Base-by-base conservation (phyloP, 2,113 vertebrate genomes). In the Paradisaea rubra region DNA sequence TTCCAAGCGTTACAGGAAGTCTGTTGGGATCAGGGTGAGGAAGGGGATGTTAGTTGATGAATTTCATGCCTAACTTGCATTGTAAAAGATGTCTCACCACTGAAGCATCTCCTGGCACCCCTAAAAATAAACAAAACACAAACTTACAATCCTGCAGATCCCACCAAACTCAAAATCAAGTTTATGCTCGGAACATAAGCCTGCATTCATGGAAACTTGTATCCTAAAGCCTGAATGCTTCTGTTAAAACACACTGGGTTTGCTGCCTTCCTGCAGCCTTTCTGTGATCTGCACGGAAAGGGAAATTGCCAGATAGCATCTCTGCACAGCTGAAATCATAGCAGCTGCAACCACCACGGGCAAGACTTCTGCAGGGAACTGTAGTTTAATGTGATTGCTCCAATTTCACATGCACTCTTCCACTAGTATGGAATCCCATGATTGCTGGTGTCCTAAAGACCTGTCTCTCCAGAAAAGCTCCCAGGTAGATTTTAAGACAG, bases 91-190 rank as follows among this genome's bases (percentile, higher is more conserved):
- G 64, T 65, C 50, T 91, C 83, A 53, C 69, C 83, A 86, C 63
- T 41, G 72, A 82, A 76, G 72, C 21, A 21, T 94, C 92, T 97
- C 93, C 95, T 91, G 86, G 82, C 57, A 87, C 52, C 80, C 93
- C 98, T 98, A 93, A 81, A 97, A 95, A 91, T 24, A 94, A 97
- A 97, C 59, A 92, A 54, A 93, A 28, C 41, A 84, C 52, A 92
- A 63, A n/a, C 42, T 91, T 89, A 89, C 11, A 94, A 39, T 69
- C 64, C 71, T 10, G 30, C 19, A 35, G 30, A 77, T 61, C 59
- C 35, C 44, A 66, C 39, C 56, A 41, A 69, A 70, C 81, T 74
- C 50, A 73, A 89, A 66, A 49, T 16, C 45, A 47, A 59, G 21
- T 76, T 81, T 72, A 44, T 18, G 31, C 50, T n/a, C 33, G 52